Evolutionary conservation across 2,113 vertebrate species (phyloP), one percentile per base, ranked within the genome.

Genomic region (Embiotoca jacksoni): DNA sequence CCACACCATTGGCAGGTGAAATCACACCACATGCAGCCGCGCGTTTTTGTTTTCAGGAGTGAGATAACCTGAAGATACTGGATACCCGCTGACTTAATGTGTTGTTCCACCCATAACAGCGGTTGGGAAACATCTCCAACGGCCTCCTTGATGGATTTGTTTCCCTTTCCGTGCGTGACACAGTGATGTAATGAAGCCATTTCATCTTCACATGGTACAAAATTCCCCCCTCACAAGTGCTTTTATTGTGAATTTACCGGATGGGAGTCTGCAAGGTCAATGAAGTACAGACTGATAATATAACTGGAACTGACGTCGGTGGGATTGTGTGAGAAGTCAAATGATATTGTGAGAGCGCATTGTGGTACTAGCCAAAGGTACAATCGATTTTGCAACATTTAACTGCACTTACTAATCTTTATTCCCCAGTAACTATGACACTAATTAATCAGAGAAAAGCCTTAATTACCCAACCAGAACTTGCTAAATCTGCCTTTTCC

Each of bases 41-140:
- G 1, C 4, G n/a, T 64, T 77, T 78, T 76, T 73, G 55, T 70
- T 66, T 56, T 72, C 49, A 82, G 68, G 65, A 77, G 60, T 62
- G 39, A 61, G 54, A 37, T 74, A 47, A 75, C 49, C 65, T 53
- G 14, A 79, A 14, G 73, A 78, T 36, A 89, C 54, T 70, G 44
- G 75, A 88, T 80, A 81, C 32, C 3, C 14, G 2, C 53, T 87
- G 75, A 84, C 68, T 71, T 47, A 71, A 81, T 71, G 13, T 49
- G 52, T 33, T 46, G 54, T 49, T 47, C 63, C 37, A 65, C 76
- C 84, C 81, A 67, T 50, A 32, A 66, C 15, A 35, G 37, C 75
- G 52, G 68, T 4, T 77, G 33, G 31, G 36, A 63, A 72, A 81
- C 57, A 56, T 72, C 56, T 83, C 70, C 56, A 65, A 75, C 7